phyloP scores from a whole-genome alignment of 2,113 vertebrate species.

The Callipepla squamata region DNA sequence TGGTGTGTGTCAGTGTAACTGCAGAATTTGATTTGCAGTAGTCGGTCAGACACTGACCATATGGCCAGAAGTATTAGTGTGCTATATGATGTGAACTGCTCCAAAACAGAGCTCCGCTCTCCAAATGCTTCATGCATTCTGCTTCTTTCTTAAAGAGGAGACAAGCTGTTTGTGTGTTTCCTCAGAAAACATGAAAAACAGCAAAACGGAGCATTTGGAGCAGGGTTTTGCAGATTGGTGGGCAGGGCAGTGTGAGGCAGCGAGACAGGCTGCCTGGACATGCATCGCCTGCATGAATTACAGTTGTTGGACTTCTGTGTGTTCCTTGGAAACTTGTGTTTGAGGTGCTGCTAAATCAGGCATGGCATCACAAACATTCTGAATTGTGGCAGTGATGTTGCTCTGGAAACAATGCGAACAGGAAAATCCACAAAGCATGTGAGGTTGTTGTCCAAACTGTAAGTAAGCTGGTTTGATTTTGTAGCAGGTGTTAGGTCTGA shows the following conservation, averaged over 20 bases:
- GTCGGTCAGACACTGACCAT: not conserved
- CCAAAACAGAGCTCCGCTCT: not conserved
- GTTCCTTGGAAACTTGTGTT: not conserved
- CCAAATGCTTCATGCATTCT: not conserved
- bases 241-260: not conserved
- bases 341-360: not conserved
- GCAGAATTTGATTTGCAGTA: not conserved
- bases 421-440: not conserved
- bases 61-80: rapidly evolving
- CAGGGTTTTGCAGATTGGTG: not conserved
- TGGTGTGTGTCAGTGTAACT: not conserved
- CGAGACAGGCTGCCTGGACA: rapidly evolving
- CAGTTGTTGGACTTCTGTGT: not conserved
- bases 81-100: not conserved
- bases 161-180: not conserved
- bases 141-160: not conserved
- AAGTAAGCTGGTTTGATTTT: not conserved
- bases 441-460: not conserved
- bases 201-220: not conserved
- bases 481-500: not conserved
- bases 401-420: rapidly evolving
- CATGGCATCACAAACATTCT: not conserved
- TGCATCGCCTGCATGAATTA: not conserved
- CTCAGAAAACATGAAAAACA: not conserved
- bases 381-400: not conserved